Conservation (phyloP, 2,797 vertebrate genomes). For the Enteromius treurensis region DNA sequence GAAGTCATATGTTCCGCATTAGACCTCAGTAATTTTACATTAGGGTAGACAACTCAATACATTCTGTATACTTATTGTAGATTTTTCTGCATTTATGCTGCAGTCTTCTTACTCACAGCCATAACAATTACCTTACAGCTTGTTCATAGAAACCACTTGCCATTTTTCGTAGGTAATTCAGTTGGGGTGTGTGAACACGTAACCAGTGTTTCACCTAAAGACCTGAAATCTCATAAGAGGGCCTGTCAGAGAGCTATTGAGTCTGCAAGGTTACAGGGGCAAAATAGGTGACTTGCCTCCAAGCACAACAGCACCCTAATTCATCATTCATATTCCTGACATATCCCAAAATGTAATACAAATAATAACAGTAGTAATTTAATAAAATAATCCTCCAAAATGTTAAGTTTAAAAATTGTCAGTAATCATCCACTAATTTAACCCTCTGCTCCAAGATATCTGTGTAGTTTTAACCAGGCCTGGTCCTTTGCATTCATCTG, state of each 20-base stretch:
- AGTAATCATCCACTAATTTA: neutral
- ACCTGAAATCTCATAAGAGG: conserved; percentile 68
- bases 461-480: neutral
- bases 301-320: conserved; percentile 66
- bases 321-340: conserved; percentile 62
- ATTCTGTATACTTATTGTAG: neutral
- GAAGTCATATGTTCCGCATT: neutral
- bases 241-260: conserved; percentile 67
- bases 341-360: conserved; percentile 55
- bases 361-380: neutral
- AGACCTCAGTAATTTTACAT: neutral
- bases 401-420: neutral
- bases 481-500: neutral
- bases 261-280: conserved; percentile 73
- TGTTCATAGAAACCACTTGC: neutral
- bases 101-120: neutral
- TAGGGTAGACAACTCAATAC: neutral
- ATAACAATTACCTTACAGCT: neutral
- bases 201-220: conserved; percentile 56
- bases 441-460: neutral
- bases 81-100: neutral
- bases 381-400: conserved; percentile 24
- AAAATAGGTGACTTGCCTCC: conserved; percentile 65
- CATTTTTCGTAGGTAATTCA: conserved; percentile 50
- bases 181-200: conserved; percentile 56